Evolutionary conservation across 2,888 invertebrate species (phyloP).

Genomic region (Dysmachus trigonus): DNA sequence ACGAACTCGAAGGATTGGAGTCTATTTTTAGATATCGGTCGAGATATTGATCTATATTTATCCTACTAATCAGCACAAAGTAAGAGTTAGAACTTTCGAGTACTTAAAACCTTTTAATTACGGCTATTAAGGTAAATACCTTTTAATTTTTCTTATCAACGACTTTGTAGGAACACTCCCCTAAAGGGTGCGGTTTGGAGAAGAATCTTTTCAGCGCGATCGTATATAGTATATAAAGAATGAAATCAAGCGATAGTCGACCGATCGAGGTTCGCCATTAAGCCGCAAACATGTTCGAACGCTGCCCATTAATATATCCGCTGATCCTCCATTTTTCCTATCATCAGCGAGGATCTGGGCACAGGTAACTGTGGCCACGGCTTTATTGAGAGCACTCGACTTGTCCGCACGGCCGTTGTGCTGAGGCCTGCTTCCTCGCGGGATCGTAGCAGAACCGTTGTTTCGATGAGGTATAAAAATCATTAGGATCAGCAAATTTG

Average conservation of each 20-base stretch:
- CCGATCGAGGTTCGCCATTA: not conserved
- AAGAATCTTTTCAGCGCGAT: not conserved
- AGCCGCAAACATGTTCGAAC: not conserved
- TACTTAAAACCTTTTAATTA: not conserved
- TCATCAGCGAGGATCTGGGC: not conserved
- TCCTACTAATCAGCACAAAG: not conserved
- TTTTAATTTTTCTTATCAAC: not conserved
- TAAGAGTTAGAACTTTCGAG: not conserved
- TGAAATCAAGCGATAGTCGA: not conserved
- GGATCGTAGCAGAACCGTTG: not conserved
- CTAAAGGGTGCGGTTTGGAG: not conserved
- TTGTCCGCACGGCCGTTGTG: not conserved
- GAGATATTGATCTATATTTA: not conserved
- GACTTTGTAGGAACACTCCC: not conserved
- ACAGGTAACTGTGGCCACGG: not conserved
- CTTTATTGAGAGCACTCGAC: not conserved
- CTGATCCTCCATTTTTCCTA: slow-evolving; percentile 19
- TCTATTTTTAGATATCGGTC: not conserved
- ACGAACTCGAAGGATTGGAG: not conserved
- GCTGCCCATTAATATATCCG: not conserved
- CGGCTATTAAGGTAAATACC: not conserved
- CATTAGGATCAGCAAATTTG: slow-evolving; percentile 10
- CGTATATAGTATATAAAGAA: not conserved
- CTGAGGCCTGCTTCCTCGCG: not conserved
- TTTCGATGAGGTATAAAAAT: not conserved